Percentiles rank a stretch among this genome's conserved stretches.
These are phyloP conservation scores for Cyclura pinguis DNA, from an alignment of 2,797 vertebrate species.

Conservation along the genomic window DNA sequence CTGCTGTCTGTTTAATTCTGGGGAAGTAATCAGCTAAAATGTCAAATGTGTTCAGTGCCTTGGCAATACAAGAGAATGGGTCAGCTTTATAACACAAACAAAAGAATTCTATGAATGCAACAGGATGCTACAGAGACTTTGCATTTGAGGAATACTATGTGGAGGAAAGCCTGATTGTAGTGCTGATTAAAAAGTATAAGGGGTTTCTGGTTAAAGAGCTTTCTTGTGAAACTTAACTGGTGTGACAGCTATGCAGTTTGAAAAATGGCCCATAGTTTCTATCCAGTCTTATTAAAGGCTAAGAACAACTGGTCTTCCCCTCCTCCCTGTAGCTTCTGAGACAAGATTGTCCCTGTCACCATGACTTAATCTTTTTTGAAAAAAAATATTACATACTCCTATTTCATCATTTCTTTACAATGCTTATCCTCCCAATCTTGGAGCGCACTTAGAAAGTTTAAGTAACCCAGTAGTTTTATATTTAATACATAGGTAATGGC, in stretches of 20 bases:
- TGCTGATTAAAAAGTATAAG: slow-evolving; percentile 47
- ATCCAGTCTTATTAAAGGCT: neutral
- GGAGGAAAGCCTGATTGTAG: slow-evolving; percentile 51
- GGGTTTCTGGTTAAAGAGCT: slow-evolving; percentile 11
- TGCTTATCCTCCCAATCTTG: neutral
- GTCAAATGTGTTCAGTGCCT: slow-evolving; percentile 67
- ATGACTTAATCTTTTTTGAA: neutral
- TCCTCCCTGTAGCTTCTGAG: neutral
- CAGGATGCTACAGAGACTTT: slow-evolving; percentile 55
- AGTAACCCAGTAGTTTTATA: neutral
- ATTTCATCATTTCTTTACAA: neutral
- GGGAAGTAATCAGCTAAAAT: slow-evolving; percentile 70
- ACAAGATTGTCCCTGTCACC: neutral
- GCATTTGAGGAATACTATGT: slow-evolving; percentile 67
- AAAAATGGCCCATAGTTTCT: neutral
- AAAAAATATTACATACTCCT: neutral
- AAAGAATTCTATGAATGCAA: slow-evolving; percentile 65
- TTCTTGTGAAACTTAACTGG: slow-evolving; percentile 31
- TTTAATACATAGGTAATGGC: neutral
- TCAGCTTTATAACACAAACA: slow-evolving; percentile 60
- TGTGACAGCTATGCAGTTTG: slow-evolving; percentile 48
- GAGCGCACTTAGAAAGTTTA: neutral
- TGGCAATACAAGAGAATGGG: slow-evolving; percentile 65
- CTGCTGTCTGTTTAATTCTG: slow-evolving; percentile 77
- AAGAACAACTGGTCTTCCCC: too few species aligned